Evolutionary conservation across 1,140 invertebrate genomes (phyloP).

Genomic region (Gonatopus flavifemur): DNA sequence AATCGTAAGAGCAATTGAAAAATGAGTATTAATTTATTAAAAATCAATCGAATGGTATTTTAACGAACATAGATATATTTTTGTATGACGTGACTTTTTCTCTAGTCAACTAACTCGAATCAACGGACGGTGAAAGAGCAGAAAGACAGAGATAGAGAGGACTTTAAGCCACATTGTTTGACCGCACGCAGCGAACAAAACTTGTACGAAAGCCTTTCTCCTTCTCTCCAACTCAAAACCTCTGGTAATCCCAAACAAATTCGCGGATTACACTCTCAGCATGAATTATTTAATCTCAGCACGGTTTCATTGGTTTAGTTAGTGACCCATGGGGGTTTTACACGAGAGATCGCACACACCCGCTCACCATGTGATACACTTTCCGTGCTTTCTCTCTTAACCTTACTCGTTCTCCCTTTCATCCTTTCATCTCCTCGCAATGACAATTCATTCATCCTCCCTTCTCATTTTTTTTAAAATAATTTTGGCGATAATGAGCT

Average conservation of each 20-base stretch:
- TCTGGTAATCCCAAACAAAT: constrained; percentile 53
- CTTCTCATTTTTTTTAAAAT: constrained; percentile 6
- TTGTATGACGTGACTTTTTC: no score
- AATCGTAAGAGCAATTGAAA: no score
- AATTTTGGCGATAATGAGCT: no score
- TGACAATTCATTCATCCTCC: constrained; percentile 5
- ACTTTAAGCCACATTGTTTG: no score
- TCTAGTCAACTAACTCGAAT: no score
- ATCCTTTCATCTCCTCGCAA: neutral
- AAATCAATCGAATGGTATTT: no score
- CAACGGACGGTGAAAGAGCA: no score
- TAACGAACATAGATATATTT: no score
- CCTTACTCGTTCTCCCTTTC: constrained; percentile 1
- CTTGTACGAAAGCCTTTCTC: no score
- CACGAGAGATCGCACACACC: constrained; percentile 36
- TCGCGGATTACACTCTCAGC: constrained; percentile 54
- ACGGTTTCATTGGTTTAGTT: constrained; percentile 51
- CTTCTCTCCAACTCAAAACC: constrained; percentile 35
- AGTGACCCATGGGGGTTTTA: constrained; percentile 43
- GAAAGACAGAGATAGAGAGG: no score
- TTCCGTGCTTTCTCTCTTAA: neutral
- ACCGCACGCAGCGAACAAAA: constrained; percentile 49
- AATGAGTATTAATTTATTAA: no score
- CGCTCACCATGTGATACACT: constrained; percentile 26
- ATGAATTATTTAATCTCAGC: constrained; percentile 54